A percentile compares a stretch with the other conserved stretches of the same genome.
These are phyloP conservation scores for Glaucidium brasilianum DNA, from an alignment of 2,113 vertebrate species.

Conservation along the genomic window DNA sequence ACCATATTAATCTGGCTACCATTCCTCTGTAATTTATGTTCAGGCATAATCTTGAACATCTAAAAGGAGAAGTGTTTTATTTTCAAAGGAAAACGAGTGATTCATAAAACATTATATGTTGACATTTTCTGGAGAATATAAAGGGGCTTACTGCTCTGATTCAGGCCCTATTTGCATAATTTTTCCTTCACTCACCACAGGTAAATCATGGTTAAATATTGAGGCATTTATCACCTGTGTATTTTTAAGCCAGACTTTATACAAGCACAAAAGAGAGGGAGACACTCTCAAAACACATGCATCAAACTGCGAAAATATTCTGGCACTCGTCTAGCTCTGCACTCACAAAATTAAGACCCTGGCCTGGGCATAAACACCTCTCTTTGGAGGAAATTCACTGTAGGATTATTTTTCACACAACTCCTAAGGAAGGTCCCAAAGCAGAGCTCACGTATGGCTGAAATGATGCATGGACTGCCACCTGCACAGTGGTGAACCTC, in stretches of 20 bases:
- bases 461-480: background rate
- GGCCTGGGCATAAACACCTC: background rate
- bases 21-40: constrained; percentile 23
- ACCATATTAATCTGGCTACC: background rate
- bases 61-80: constrained; percentile 52
- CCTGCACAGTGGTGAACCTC: fast-evolving
- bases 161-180: constrained; percentile 68
- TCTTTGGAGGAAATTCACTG: background rate
- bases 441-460: background rate
- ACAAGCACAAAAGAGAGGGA: background rate
- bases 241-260: constrained; percentile 54
- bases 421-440: background rate
- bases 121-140: constrained; percentile 53
- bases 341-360: background rate
- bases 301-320: background rate
- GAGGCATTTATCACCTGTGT: constrained; percentile 69
- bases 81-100: constrained; percentile 44
- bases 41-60: background rate
- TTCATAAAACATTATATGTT: constrained; percentile 63
- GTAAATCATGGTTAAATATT: constrained; percentile 74
- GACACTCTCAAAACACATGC: background rate
- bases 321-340: background rate
- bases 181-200: constrained; percentile 59
- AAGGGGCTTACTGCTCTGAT: constrained; percentile 61
- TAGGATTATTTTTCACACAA: background rate